These are phyloP conservation scores for Bedellia somnulentella DNA, from an alignment of 2,888 invertebrate genomes.

Conservation along the genomic window DNA sequence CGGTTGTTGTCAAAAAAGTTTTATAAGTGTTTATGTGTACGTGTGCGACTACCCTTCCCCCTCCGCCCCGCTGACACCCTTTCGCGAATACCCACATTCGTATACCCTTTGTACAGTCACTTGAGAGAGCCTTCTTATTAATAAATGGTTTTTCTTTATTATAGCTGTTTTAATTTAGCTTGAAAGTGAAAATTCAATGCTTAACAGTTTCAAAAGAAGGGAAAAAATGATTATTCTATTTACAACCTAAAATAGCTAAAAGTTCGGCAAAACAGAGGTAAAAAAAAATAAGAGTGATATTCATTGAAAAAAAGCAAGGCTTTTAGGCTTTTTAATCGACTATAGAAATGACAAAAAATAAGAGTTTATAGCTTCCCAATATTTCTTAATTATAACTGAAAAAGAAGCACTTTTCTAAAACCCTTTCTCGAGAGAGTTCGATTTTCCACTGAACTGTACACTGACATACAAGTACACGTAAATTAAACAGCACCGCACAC, in stretches of 20 bases:
- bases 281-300: too few species aligned
- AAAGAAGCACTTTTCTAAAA: too few species aligned
- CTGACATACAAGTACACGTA: constrained; percentile 60
- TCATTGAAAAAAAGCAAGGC: too few species aligned
- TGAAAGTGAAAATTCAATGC: not conserved
- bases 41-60: constrained; percentile 23
- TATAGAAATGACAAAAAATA: too few species aligned
- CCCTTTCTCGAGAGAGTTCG: too few species aligned
- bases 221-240: too few species aligned
- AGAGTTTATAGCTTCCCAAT: too few species aligned
- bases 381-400: too few species aligned
- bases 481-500: constrained; percentile 60
- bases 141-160: constrained; percentile 1
- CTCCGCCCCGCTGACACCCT: constrained; percentile 35
- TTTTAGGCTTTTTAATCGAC: too few species aligned
- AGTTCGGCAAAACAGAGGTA: too few species aligned
- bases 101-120: constrained; percentile 31
- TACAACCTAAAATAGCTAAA: too few species aligned
- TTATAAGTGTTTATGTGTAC: constrained; percentile 61
- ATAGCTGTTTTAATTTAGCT: not conserved
- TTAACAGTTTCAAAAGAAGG: not conserved
- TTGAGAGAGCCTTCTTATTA: constrained; percentile 12
- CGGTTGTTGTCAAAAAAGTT: constrained; percentile 59
- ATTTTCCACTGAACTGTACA: too few species aligned
- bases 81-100: constrained; percentile 59